phyloP scores from a whole-genome alignment of 2,113 vertebrate species.

The Ceratotherium simum region DNA sequence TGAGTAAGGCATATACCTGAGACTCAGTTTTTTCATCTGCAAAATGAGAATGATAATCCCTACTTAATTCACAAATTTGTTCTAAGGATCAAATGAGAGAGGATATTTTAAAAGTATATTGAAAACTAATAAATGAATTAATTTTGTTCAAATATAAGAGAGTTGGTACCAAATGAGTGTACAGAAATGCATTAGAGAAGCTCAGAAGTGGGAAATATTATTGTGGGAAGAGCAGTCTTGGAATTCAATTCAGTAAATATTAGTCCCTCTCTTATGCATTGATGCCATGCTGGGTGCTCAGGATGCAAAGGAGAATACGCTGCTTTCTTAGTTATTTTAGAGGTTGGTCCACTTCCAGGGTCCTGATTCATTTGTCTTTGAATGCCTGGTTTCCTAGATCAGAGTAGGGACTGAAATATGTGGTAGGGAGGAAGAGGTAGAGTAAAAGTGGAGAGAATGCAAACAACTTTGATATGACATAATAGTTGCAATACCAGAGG shows the following conservation, averaged over 20 bases:
- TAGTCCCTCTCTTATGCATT: not conserved
- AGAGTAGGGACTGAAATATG: not conserved
- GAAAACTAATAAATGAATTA: constrained; percentile 15
- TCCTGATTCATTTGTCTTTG: not conserved
- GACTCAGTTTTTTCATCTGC: not conserved
- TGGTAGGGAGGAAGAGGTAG: not conserved
- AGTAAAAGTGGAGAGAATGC: not conserved
- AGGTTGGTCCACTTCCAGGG: not conserved
- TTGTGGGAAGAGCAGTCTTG: not conserved
- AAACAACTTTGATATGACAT: not conserved
- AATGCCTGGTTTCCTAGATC: not conserved
- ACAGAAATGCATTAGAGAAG: not conserved
- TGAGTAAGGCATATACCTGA: not conserved
- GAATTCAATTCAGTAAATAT: not conserved
- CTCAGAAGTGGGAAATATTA: not conserved
- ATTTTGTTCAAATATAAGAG: constrained; percentile 7
- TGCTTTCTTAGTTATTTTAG: not conserved
- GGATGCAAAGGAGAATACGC: not conserved
- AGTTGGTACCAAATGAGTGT: not conserved
- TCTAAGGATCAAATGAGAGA: not conserved
- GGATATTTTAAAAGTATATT: not conserved
- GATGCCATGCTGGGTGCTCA: not conserved
- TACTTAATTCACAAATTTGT: not conserved
- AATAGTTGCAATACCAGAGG: not conserved
- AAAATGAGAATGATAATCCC: not conserved